These are phyloP conservation scores for Catotricha subobsoleta DNA, from an alignment of 2,888 invertebrate genomes.

Conservation along the genomic window DNA sequence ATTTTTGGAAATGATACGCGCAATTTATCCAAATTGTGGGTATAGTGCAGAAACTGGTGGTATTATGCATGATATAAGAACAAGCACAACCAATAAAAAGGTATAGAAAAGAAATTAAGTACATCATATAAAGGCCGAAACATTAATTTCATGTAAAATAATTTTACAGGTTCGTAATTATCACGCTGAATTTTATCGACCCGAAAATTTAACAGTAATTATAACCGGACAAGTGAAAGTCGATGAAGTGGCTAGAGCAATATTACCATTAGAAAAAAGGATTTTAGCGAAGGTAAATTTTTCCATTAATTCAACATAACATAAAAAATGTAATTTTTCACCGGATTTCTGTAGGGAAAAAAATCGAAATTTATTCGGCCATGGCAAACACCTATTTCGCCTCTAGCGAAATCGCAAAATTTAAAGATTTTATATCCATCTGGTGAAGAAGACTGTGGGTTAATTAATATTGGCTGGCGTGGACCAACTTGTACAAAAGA, in stretches of 20 bases:
- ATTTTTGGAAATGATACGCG: slow-evolving; percentile 42
- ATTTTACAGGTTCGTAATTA: slow-evolving; percentile 48
- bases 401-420: slow-evolving; percentile 37
- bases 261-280: slow-evolving; percentile 26
- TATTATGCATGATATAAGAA: slow-evolving; percentile 63
- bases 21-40: slow-evolving; percentile 64
- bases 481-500: slow-evolving; percentile 45
- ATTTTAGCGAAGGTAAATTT: slow-evolving; percentile 4
- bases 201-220: slow-evolving; percentile 72
- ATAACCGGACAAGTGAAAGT: slow-evolving; percentile 66
- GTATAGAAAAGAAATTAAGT: slow-evolving; percentile 29
- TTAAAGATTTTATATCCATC: slow-evolving; percentile 46
- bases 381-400: slow-evolving; percentile 56
- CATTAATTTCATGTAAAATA: too few relatives aligned
- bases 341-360: slow-evolving; percentile 30
- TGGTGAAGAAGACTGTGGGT: slow-evolving; percentile 68
- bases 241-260: slow-evolving; percentile 51
- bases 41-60: slow-evolving; percentile 78
- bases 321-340: slow-evolving; percentile 21
- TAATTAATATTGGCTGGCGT: slow-evolving; percentile 46
- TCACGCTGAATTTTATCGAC: slow-evolving; percentile 71
- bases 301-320: slow-evolving; percentile 9
- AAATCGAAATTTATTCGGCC: slow-evolving; percentile 33
- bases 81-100: slow-evolving; percentile 62
- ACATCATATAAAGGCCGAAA: too few relatives aligned